These are phyloP conservation scores for Atrichornis clamosus DNA, from an alignment of 2,113 vertebrate species.

Conservation along the genomic window DNA sequence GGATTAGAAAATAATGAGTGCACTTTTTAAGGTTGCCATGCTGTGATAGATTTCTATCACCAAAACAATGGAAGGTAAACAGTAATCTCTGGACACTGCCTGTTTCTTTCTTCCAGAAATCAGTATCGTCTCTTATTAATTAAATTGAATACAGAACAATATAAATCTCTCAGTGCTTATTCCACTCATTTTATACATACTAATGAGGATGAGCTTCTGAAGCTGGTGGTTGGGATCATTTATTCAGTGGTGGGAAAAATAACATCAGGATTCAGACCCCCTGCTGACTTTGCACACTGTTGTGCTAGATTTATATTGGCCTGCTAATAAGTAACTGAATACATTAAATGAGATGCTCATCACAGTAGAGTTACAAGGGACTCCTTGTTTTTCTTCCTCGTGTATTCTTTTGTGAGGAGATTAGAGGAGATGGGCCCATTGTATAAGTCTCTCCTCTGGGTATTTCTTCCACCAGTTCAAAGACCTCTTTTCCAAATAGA, in stretches of 20 bases:
- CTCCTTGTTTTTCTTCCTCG: constrained; percentile 53
- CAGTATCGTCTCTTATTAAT: constrained; percentile 58
- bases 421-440: constrained; percentile 15
- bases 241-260: constrained; percentile 65
- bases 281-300: constrained; percentile 68
- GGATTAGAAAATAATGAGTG: constrained; percentile 39
- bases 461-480: constrained; percentile 43
- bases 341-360: constrained; percentile 54
- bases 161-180: constrained; percentile 64
- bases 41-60: constrained; percentile 52
- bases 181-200: constrained; percentile 67
- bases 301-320: constrained; percentile 72
- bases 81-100: constrained; percentile 21
- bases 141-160: constrained; percentile 58
- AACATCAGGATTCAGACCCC: constrained; percentile 55
- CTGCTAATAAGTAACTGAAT: constrained; percentile 71
- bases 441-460: constrained; percentile 20
- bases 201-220: constrained; percentile 61
- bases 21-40: constrained; percentile 5
- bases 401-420: constrained; percentile 43
- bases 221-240: constrained; percentile 57
- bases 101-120: constrained; percentile 49
- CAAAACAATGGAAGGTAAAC: constrained; percentile 43
- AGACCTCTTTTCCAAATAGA: constrained; percentile 58
- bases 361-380: constrained; percentile 54